Conservation (phyloP, 2,888 invertebrate genomes). For the Aleiodes alternator region DNA sequence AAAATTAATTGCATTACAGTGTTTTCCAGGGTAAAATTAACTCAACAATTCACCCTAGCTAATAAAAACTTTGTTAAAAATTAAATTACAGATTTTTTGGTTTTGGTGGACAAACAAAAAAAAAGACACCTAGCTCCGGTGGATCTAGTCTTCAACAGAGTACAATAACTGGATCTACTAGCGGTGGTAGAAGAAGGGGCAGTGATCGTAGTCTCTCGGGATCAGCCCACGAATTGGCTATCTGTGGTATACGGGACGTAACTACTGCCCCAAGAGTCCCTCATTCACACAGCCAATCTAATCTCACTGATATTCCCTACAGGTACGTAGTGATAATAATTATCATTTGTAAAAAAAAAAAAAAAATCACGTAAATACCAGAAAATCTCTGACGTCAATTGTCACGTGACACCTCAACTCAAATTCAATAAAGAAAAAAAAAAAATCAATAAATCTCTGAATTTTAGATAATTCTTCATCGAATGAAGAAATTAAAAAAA, state of each 20-base stretch:
- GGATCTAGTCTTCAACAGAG: conserved; percentile 75
- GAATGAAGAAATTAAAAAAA: conserved; percentile 13
- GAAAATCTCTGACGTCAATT: conserved; percentile 22
- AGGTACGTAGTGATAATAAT: conserved; percentile 77
- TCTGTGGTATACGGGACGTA: conserved; percentile 81
- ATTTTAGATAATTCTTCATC: neutral
- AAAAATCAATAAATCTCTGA: neutral
- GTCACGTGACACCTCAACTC: conserved; percentile 17
- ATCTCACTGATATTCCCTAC: conserved; percentile 90
- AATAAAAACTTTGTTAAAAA: too few relatives aligned
- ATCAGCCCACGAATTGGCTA: conserved; percentile 88
- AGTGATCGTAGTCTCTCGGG: conserved; percentile 91
- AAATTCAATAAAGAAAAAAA: neutral
- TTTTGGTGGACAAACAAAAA: conserved; percentile 91
- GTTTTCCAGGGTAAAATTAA: neutral
- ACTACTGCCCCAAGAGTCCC: conserved; percentile 80
- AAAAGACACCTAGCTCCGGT: conserved; percentile 83
- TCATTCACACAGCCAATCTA: conserved; percentile 93
- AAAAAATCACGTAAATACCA: neutral
- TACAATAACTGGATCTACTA: conserved; percentile 66
- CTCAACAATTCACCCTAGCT: too few relatives aligned
- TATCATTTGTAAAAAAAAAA: neutral
- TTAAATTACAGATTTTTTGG: conserved; percentile 85
- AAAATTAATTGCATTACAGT: neutral
- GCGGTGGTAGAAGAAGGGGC: conserved; percentile 81